Conservation (phyloP, 2,113 vertebrate species). For the Calyptomena viridis region DNA sequence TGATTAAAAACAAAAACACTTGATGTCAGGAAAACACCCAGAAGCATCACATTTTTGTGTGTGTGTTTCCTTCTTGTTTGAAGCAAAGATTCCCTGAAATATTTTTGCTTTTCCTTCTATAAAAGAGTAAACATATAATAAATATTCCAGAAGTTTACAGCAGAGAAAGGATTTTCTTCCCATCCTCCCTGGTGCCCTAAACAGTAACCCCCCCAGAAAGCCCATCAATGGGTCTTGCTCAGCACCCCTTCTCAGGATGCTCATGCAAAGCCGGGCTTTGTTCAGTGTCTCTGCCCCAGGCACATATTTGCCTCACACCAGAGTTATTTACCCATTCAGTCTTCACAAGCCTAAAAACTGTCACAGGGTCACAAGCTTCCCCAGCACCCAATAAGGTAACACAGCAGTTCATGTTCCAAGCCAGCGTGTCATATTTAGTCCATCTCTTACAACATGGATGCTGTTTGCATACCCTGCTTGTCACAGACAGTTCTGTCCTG, state of each 20-base stretch:
- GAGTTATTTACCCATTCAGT: background rate
- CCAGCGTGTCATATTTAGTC: background rate
- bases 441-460: background rate
- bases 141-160: background rate
- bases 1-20: background rate
- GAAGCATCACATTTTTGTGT: background rate
- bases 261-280: background rate
- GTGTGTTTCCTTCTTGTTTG: background rate
- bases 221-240: background rate
- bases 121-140: background rate
- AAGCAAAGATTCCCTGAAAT: no score
- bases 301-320: background rate
- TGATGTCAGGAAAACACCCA: background rate
- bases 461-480: background rate
- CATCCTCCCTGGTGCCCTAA: background rate
- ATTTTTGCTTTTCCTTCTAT: background rate
- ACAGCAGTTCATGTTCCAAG: background rate
- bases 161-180: background rate
- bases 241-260: background rate
- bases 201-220: background rate
- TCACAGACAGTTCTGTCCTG: background rate
- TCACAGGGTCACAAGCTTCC: background rate
- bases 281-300: background rate
- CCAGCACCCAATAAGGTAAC: background rate
- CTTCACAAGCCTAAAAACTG: background rate